phyloP scores from a whole-genome alignment of 2,888 invertebrate genomes.

The Eristalinus aeneus region DNA sequence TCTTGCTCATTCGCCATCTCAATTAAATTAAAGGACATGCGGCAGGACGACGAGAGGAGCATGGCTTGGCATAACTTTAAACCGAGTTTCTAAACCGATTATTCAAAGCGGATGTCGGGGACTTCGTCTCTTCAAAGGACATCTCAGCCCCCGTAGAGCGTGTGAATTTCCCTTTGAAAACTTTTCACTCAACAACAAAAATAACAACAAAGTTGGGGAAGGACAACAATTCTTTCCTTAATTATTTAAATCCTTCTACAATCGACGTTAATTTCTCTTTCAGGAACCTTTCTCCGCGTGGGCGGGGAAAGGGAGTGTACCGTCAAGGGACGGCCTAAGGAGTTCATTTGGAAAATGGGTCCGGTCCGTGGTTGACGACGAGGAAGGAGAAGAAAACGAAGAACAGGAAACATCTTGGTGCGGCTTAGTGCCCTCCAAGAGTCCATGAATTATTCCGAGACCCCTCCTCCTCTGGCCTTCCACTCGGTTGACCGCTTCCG shows the following conservation, averaged over 20 bases:
- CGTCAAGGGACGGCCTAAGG: background rate
- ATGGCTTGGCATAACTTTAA: slow-evolving; percentile 17
- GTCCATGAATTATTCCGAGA: slow-evolving; percentile 42
- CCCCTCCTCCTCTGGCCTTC: background rate
- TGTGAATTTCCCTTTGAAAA: slow-evolving; percentile 4
- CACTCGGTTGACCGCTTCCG: background rate
- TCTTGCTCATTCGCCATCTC: background rate
- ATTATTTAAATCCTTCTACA: slow-evolving; percentile 55
- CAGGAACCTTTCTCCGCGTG: background rate
- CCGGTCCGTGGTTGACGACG: background rate
- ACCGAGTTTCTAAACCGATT: slow-evolving; percentile 40
- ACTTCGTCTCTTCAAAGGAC: slow-evolving; percentile 8
- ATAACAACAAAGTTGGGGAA: background rate
- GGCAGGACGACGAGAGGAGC: background rate
- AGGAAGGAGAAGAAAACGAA: background rate
- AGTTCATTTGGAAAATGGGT: background rate
- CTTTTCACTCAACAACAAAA: background rate
- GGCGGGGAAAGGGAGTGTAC: background rate
- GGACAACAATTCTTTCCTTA: slow-evolving; percentile 31
- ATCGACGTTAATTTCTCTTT: slow-evolving; percentile 29
- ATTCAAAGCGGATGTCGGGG: slow-evolving; percentile 44
- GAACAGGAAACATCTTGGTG: background rate
- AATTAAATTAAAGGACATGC: background rate
- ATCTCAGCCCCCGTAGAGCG: background rate
- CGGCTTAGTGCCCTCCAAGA: slow-evolving; percentile 6